These are phyloP conservation scores for Trichopoda pennipes DNA, from an alignment of 2,888 invertebrate genomes.

Conservation along the genomic window DNA sequence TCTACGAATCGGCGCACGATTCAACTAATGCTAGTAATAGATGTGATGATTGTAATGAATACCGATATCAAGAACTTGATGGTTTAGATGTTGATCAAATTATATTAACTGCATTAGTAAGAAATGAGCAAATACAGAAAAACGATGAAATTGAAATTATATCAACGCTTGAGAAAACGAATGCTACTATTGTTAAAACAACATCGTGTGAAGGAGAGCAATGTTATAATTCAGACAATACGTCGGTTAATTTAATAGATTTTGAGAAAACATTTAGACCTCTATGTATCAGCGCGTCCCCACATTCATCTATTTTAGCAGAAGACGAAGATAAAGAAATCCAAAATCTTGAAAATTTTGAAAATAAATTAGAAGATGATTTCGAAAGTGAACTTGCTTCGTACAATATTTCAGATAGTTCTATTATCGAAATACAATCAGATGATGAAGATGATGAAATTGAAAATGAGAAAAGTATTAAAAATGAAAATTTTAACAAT, in stretches of 20 bases:
- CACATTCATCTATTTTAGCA: background rate
- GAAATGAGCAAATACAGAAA: background rate
- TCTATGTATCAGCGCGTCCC: background rate
- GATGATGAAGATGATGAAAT: conserved; percentile 64
- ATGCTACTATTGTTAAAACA: background rate
- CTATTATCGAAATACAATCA: conserved; percentile 73
- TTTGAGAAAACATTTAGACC: conserved; percentile 70
- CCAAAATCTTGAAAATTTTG: conserved; percentile 1
- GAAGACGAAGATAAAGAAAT: conserved; percentile 2
- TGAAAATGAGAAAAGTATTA: conserved; percentile 16
- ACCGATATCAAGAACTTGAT: background rate
- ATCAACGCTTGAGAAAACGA: background rate
- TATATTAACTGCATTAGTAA: conserved; percentile 17
- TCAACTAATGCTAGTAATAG: conserved; percentile 68
- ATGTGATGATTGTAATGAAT: conserved; percentile 44
- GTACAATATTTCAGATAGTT: conserved; percentile 64
- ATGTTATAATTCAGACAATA: conserved; percentile 65
- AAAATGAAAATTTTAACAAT: background rate
- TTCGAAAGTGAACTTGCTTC: background rate
- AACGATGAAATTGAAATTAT: background rate
- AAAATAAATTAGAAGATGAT: conserved; percentile 10
- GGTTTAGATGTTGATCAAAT: conserved; percentile 48
- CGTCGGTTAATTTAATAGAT: conserved; percentile 71
- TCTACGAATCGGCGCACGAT: conserved; percentile 78
- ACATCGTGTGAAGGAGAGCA: background rate